phyloP scores from a whole-genome alignment of 2,797 vertebrate species.

The Galaxias olidus region DNA sequence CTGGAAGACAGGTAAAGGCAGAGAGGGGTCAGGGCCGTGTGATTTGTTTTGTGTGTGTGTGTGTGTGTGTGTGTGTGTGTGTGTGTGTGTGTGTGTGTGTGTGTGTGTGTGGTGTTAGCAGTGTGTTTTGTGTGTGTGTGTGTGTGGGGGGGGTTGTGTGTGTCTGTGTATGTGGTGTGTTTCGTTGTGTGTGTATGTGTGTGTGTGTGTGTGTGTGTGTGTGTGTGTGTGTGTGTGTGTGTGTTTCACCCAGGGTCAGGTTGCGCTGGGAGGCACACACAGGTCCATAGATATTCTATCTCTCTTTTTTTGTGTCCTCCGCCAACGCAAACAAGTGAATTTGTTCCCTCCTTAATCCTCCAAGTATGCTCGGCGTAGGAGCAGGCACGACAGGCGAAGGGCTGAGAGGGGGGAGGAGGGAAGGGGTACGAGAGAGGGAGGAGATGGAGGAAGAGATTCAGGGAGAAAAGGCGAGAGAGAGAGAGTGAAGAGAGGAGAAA shows the following conservation, averaged over 20 bases:
- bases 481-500: neutral
- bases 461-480: slow-evolving; percentile 17
- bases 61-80: too few relatives aligned
- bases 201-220: too few relatives aligned
- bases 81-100: too few relatives aligned
- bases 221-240: too few relatives aligned
- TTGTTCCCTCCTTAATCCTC: slow-evolving; percentile 79
- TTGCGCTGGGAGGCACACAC: slow-evolving; percentile 65
- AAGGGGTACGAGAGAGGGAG: slow-evolving; percentile 24
- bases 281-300: slow-evolving; percentile 50
- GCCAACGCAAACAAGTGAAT: slow-evolving; percentile 67
- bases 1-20: too few relatives aligned
- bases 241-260: slow-evolving; percentile 35
- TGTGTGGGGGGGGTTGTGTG: too few relatives aligned
- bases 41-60: too few relatives aligned
- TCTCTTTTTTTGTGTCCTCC: slow-evolving; percentile 44
- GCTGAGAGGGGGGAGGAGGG: neutral
- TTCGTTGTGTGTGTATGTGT: too few relatives aligned
- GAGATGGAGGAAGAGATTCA: slow-evolving; percentile 23
- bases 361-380: slow-evolving; percentile 70
- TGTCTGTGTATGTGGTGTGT: too few relatives aligned
- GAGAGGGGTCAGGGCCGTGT: too few relatives aligned
- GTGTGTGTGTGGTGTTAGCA: too few relatives aligned
- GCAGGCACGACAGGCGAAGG: neutral
- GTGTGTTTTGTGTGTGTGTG: too few relatives aligned